Percentiles rank a stretch among this genome's conserved stretches.
These are phyloP conservation scores for Drosophila robusta DNA, from an alignment of 2,888 invertebrate species.

Conservation along the genomic window DNA sequence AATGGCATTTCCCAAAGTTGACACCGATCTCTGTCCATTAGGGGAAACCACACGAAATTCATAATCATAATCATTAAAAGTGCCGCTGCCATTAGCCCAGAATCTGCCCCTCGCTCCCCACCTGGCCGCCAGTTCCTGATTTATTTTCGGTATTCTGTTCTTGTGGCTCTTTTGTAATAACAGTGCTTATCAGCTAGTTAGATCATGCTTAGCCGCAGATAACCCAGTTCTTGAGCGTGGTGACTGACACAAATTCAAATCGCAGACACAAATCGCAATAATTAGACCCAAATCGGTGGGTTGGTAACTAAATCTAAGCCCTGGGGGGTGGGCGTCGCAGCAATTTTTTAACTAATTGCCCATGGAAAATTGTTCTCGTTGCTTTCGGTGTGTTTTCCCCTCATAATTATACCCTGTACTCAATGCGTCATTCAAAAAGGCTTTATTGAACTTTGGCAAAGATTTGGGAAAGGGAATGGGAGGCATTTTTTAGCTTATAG, in stretches of 20 bases:
- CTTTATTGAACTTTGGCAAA: not conserved
- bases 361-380: constrained; percentile 40
- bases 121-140: constrained; percentile 4
- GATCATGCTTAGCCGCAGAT: constrained; percentile 63
- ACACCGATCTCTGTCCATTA: constrained; percentile 53
- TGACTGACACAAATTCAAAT: constrained; percentile 61
- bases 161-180: constrained; percentile 44
- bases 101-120: constrained; percentile 24
- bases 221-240: constrained; percentile 56
- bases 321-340: constrained; percentile 5
- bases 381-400: constrained; percentile 11
- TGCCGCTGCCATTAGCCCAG: constrained; percentile 71
- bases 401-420: not conserved
- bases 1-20: constrained; percentile 43
- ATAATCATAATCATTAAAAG: constrained; percentile 70
- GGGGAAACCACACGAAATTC: constrained; percentile 52
- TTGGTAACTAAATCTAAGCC: not conserved
- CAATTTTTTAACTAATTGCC: constrained; percentile 35
- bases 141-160: constrained; percentile 20
- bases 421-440: not conserved
- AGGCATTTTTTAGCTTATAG: too few relatives aligned
- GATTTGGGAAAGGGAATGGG: not conserved
- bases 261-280: constrained; percentile 60
- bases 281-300: constrained; percentile 42
- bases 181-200: constrained; percentile 38